These are phyloP conservation scores for Myrmecophaga tridactyla DNA, from an alignment of 2,113 vertebrate species.

Conservation along the genomic window DNA sequence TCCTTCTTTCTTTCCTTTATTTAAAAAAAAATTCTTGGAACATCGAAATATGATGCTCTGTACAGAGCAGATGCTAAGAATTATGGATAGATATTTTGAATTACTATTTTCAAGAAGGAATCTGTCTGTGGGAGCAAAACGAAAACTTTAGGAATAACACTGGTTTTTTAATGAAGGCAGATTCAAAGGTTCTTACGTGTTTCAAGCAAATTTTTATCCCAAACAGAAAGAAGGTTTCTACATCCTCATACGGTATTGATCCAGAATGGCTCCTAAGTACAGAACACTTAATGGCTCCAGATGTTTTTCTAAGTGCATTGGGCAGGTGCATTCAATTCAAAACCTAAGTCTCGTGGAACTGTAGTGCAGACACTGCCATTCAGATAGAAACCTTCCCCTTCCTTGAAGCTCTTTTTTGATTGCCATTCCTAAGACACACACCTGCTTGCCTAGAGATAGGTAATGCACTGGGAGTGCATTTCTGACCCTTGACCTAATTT, in stretches of 20 bases:
- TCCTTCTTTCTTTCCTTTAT: not conserved
- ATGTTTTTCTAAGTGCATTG: not conserved
- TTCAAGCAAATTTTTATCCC: not conserved
- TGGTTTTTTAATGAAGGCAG: conserved; percentile 58
- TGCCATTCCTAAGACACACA: not conserved
- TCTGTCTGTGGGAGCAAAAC: conserved; percentile 45
- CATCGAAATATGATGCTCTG: conserved; percentile 27
- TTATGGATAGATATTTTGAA: conserved; percentile 56
- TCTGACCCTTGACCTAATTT: not conserved
- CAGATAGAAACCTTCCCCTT: not conserved
- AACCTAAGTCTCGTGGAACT: not conserved
- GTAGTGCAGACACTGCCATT: not conserved
- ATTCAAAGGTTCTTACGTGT: not conserved
- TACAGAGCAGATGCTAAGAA: conserved; percentile 48
- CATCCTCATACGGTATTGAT: conserved; percentile 40
- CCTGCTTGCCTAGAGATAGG: not conserved
- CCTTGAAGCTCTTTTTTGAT: not conserved
- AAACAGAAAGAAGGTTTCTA: conserved; percentile 1
- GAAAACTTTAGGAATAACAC: conserved; percentile 55
- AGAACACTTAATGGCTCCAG: not conserved
- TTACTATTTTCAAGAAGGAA: conserved; percentile 46
- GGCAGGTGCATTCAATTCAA: not conserved
- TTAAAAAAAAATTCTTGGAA: conserved; percentile 9
- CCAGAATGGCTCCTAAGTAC: not conserved
- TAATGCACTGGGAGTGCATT: not conserved